Evolutionary conservation across 2,888 invertebrate species (phyloP).

Genomic region (Orthosia incerta): DNA sequence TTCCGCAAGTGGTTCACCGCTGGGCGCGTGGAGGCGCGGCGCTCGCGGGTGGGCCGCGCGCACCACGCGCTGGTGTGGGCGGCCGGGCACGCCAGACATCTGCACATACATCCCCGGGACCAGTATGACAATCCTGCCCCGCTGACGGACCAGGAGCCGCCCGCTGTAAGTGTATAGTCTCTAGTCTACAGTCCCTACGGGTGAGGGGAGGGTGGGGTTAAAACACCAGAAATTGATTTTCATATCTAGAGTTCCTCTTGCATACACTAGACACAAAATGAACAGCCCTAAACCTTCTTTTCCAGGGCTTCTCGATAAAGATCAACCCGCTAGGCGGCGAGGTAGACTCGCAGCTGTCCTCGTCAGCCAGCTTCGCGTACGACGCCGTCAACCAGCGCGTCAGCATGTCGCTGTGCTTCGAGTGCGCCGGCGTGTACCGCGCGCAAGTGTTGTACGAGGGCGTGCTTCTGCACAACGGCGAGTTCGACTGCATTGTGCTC

Average conservation of each 20-base stretch:
- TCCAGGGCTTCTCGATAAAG: conserved; percentile 92
- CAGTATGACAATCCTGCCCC: conserved; percentile 94
- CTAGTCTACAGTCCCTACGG: too few relatives aligned
- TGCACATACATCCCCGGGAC: conserved; percentile 97
- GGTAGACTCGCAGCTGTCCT: conserved; percentile 89
- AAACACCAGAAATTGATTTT: too few relatives aligned
- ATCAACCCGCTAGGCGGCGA: conserved; percentile 91
- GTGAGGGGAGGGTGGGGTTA: too few relatives aligned
- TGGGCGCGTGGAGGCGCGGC: conserved; percentile 95
- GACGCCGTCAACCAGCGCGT: conserved; percentile 95
- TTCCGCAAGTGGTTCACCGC: conserved; percentile 96
- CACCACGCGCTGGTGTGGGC: conserved; percentile 94
- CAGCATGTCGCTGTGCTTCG: conserved; percentile 94
- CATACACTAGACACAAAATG: too few relatives aligned
- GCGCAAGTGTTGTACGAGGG: conserved; percentile 95
- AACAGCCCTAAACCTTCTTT: too few relatives aligned
- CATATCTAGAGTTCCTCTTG: too few relatives aligned
- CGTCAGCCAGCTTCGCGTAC: conserved; percentile 93
- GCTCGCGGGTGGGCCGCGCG: conserved; percentile 94
- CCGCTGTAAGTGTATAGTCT: background rate
- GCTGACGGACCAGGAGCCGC: conserved; percentile 62
- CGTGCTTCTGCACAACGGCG: conserved; percentile 95
- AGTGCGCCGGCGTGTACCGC: conserved; percentile 95
- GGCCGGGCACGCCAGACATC: conserved; percentile 93
- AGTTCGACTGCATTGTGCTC: conserved; percentile 97